Evolutionary conservation across 2,797 vertebrate species (phyloP).

Genomic region (Setipinna tenuifilis): DNA sequence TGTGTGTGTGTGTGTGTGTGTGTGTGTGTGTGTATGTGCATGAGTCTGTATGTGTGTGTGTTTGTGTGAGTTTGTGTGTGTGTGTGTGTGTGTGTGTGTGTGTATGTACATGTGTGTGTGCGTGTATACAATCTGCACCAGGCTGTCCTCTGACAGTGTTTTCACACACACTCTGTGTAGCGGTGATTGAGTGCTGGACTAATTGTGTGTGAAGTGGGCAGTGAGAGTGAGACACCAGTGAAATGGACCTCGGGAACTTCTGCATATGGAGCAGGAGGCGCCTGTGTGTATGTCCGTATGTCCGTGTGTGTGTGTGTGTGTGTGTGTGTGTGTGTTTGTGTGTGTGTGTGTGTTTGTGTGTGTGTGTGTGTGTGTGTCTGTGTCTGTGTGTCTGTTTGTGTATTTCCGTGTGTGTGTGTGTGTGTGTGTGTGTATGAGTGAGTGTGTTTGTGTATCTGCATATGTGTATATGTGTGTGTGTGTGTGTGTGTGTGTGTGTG

Average conservation of each 20-base stretch:
- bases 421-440: too few species aligned
- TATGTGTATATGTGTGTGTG: not conserved
- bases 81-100: not conserved
- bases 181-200: conserved; percentile 51
- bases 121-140: not conserved
- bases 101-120: not conserved
- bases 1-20: too few species aligned
- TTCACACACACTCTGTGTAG: conserved; percentile 34
- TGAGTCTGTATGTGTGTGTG: too few species aligned
- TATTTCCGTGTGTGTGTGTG: not conserved
- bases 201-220: conserved; percentile 52
- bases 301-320: too few species aligned
- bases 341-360: too few species aligned
- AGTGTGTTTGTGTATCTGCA: not conserved
- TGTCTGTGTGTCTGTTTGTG: conserved; percentile 24
- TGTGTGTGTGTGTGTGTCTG: too few species aligned
- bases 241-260: conserved; percentile 33
- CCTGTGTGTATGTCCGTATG: too few species aligned
- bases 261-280: conserved; percentile 37
- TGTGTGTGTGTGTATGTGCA: not conserved
- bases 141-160: not conserved
- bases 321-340: too few species aligned
- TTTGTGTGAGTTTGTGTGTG: not conserved
- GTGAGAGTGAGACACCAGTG: conserved; percentile 40
- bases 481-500: not conserved